phyloP scores from a whole-genome alignment of 1,140 invertebrate genomes.

The Pemphigus obesinymphae region DNA sequence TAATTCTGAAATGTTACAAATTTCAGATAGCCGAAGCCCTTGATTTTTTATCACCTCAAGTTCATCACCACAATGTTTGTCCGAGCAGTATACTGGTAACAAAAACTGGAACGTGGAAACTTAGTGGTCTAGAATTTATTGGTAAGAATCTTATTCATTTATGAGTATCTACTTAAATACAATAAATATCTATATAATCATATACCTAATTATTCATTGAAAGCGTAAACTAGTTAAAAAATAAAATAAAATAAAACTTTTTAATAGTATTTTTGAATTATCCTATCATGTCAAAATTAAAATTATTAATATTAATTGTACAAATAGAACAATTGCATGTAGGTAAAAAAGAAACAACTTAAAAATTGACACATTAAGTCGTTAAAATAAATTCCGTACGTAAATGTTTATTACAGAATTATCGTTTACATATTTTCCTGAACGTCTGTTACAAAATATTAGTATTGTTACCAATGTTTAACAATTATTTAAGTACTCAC shows the following conservation, averaged over 20 bases:
- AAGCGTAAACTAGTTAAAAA: too few species aligned
- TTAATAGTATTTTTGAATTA: too few species aligned
- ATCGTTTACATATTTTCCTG: not conserved
- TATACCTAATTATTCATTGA: too few species aligned
- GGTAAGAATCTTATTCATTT: too few species aligned
- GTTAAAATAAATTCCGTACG: not conserved
- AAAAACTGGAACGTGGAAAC: slow-evolving; percentile 93
- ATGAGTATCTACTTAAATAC: too few species aligned
- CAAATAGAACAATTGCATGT: too few species aligned
- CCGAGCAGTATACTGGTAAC: slow-evolving; percentile 89
- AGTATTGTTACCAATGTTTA: not conserved
- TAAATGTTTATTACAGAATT: not conserved
- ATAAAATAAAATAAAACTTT: too few species aligned
- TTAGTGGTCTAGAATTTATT: slow-evolving; percentile 89
- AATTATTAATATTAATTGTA: too few species aligned
- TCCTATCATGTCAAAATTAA: too few species aligned
- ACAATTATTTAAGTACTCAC: not conserved
- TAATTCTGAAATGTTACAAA: slow-evolving; percentile 43
- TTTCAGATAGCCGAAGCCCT: slow-evolving; percentile 88
- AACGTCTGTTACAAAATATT: not conserved
- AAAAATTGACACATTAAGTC: too few species aligned
- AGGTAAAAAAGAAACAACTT: too few species aligned
- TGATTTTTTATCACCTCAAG: slow-evolving; percentile 75
- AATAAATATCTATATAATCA: too few species aligned
- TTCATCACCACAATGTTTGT: slow-evolving; percentile 89